phyloP scores from a whole-genome alignment of 2,113 vertebrate genomes.

The Barnardius zonarius region DNA sequence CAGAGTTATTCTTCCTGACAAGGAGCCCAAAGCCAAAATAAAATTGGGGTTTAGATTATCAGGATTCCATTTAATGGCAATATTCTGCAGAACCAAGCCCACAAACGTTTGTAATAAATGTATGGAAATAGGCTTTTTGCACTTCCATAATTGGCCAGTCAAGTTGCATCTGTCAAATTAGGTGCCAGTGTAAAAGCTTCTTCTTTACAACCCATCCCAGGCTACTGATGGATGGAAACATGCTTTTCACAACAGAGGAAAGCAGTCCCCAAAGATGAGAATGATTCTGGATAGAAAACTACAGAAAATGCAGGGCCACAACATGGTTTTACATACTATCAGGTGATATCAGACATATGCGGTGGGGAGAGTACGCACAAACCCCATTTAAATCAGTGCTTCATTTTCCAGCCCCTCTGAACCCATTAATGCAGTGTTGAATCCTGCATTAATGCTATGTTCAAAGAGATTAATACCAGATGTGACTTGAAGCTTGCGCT shows the following conservation, averaged over 20 bases:
- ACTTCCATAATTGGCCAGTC: neutral
- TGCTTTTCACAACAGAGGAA: neutral
- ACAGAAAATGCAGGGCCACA: neutral
- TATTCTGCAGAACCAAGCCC: neutral
- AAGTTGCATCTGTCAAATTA: neutral
- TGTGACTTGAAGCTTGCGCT: neutral
- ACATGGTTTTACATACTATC: neutral
- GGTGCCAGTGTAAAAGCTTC: neutral
- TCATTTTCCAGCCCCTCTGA: neutral
- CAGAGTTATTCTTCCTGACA: neutral
- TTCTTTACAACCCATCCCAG: neutral
- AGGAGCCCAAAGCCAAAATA: neutral
- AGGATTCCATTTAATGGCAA: neutral
- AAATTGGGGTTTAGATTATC: neutral
- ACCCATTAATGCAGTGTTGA: neutral
- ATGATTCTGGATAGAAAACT: neutral
- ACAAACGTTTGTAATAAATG: neutral
- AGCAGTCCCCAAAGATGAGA: neutral
- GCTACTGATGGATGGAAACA: neutral
- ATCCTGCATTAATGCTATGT: neutral
- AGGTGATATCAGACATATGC: rapidly evolving
- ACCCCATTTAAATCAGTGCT: neutral
- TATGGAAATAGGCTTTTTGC: neutral
- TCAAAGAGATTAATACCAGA: neutral
- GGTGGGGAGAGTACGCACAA: neutral